Conservation (phyloP, 2,113 vertebrate genomes). For the Fregata magnificens region DNA sequence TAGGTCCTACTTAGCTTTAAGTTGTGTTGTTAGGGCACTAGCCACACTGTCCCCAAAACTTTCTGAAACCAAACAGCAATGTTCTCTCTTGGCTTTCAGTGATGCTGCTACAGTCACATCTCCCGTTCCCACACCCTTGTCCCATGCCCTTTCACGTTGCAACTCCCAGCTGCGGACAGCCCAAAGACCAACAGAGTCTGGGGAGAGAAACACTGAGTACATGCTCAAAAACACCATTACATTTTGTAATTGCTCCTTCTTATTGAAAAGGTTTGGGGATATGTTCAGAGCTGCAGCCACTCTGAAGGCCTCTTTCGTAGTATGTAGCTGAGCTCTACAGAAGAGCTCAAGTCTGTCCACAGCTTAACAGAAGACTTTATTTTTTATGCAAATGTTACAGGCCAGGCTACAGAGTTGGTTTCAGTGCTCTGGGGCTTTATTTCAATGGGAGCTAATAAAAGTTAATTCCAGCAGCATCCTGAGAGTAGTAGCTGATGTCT, state of each 20-base stretch:
- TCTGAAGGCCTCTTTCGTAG: neutral
- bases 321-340: neutral
- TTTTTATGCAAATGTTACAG: neutral
- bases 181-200: neutral
- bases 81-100: neutral
- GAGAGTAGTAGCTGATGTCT: neutral
- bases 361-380: neutral
- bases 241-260: neutral
- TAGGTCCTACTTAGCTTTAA: neutral
- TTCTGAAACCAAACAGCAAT: neutral
- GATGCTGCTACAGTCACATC: neutral
- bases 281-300: neutral
- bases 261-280: neutral
- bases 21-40: neutral
- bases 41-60: neutral
- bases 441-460: neutral
- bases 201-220: neutral
- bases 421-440: neutral
- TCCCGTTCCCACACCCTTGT: neutral
- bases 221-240: fast-evolving
- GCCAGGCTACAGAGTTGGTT: neutral
- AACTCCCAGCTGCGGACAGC: neutral
- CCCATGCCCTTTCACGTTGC: neutral
- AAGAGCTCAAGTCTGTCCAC: neutral
- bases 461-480: neutral